Evolutionary conservation across 2,888 invertebrate species (phyloP).

Genomic region (Shargacucullia verbasci): DNA sequence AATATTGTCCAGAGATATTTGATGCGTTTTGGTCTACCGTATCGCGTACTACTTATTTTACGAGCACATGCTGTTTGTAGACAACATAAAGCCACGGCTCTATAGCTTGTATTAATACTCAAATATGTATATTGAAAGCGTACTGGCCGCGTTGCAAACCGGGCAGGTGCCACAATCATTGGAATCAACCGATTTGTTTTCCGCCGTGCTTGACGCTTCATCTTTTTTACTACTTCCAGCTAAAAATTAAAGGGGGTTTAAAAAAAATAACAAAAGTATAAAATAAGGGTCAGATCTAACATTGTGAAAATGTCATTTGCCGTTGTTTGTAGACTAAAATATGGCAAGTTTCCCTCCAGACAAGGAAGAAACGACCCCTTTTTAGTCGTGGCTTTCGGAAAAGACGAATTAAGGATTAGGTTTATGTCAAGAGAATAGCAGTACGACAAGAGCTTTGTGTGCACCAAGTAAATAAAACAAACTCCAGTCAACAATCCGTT

Average conservation of each 20-base stretch:
- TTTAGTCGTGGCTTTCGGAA: no score
- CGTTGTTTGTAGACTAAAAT: no score
- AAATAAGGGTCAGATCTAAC: slow-evolving; percentile 1
- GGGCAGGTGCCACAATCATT: slow-evolving; percentile 59
- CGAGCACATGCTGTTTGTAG: neutral
- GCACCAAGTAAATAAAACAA: no score
- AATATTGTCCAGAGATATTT: no score
- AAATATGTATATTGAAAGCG: slow-evolving; percentile 21
- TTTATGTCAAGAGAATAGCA: no score
- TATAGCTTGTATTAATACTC: slow-evolving; percentile 40
- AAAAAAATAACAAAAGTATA: slow-evolving; percentile 3
- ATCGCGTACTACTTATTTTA: neutral
- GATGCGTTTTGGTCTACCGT: no score
- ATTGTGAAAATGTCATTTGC: no score
- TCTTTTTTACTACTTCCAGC: slow-evolving; percentile 18
- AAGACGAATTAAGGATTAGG: no score
- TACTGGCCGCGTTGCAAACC: slow-evolving; percentile 57
- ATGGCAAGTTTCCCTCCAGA: no score
- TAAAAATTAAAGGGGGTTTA: slow-evolving; percentile 29
- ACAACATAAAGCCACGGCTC: slow-evolving; percentile 30
- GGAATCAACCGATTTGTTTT: slow-evolving; percentile 20
- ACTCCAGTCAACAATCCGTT: no score
- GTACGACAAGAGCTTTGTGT: no score
- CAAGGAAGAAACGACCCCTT: no score
- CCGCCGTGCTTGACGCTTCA: slow-evolving; percentile 5